A percentile compares a stretch with the other conserved stretches of the same genome.
Conservation (phyloP, 2,797 vertebrate species). For the Valencia hispanica region DNA sequence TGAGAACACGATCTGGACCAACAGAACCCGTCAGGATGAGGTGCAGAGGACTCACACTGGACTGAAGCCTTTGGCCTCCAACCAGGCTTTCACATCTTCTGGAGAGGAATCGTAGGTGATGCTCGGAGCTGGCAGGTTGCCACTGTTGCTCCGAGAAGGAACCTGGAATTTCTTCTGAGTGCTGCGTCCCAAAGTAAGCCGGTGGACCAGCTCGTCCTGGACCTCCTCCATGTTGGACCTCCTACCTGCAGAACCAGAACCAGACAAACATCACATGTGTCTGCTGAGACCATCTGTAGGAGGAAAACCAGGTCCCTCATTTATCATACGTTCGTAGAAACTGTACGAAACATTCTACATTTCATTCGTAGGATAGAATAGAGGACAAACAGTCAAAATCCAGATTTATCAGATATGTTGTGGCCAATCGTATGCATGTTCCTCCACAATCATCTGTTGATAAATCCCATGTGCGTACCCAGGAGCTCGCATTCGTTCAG, state of each 20-base stretch:
- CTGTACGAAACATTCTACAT: too few species aligned
- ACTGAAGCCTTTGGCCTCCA: slow-evolving; percentile 93
- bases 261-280: background rate
- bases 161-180: slow-evolving; percentile 89
- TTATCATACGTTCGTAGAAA: too few species aligned
- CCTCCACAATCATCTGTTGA: too few species aligned
- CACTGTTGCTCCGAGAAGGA: slow-evolving; percentile 70
- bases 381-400: too few species aligned
- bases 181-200: slow-evolving; percentile 92
- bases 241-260: slow-evolving; percentile 80
- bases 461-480: too few species aligned
- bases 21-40: background rate
- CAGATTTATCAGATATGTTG: too few species aligned
- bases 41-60: slow-evolving; percentile 84
- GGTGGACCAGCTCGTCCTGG: slow-evolving; percentile 93
- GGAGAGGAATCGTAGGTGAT: slow-evolving; percentile 89
- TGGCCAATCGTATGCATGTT: too few species aligned
- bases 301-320: too few species aligned
- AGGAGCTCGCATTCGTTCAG: too few species aligned
- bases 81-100: slow-evolving; percentile 88
- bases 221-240: slow-evolving; percentile 99
- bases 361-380: too few species aligned
- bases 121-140: slow-evolving; percentile 67
- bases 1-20: background rate
- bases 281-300: background rate